phyloP scores from a whole-genome alignment of 2,888 invertebrate species.

The Ryuthela nishihirai region DNA sequence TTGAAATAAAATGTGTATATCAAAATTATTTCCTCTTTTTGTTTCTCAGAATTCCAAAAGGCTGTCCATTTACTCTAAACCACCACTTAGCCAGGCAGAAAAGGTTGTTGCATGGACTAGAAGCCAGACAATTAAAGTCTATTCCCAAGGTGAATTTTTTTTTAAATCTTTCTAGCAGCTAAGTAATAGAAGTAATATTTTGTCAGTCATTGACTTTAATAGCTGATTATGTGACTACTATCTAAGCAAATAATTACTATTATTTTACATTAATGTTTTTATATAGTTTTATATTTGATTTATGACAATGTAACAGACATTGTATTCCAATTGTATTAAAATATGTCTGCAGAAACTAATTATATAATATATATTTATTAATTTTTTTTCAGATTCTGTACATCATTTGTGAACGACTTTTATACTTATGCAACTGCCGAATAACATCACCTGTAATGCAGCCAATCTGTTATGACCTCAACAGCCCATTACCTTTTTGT shows the following conservation, averaged over 20 bases:
- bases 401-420: constrained; percentile 68
- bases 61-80: constrained; percentile 63
- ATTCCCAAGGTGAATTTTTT: constrained; percentile 66
- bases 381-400: constrained; percentile 63
- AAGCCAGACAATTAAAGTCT: constrained; percentile 68
- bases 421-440: constrained; percentile 29
- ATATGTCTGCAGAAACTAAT: no score
- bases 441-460: constrained; percentile 25
- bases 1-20: no score
- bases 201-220: no score
- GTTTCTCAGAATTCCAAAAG: constrained; percentile 32
- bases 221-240: no score
- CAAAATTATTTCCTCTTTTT: background rate
- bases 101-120: constrained; percentile 70
- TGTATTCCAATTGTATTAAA: no score
- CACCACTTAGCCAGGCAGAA: constrained; percentile 68
- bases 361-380: background rate
- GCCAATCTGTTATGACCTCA: constrained; percentile 36
- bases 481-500: constrained; percentile 35
- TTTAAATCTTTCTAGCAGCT: constrained; percentile 40
- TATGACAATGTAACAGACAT: no score
- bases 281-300: no score
- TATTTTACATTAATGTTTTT: no score
- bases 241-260: no score
- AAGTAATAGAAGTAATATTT: no score